Evolutionary conservation across 2,797 vertebrate species (phyloP).

Genomic region (Pseudochromis fuscus): DNA sequence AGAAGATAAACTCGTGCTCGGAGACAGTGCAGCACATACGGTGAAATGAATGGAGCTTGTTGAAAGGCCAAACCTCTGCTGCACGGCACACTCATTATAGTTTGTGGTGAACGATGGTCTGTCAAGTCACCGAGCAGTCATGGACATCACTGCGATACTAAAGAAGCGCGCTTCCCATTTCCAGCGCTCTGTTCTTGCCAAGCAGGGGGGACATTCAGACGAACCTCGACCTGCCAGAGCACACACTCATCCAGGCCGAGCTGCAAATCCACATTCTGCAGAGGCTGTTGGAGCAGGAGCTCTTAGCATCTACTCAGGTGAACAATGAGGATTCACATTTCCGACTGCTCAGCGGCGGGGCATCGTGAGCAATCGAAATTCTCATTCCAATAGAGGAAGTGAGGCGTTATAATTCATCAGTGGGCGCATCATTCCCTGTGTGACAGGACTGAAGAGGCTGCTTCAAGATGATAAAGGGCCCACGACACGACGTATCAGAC

Average conservation of each 20-base stretch:
- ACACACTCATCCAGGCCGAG: conserved; percentile 20
- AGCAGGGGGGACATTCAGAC: background rate
- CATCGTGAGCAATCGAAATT: conserved; percentile 13
- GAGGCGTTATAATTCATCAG: conserved; percentile 39
- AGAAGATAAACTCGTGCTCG: conserved; percentile 26
- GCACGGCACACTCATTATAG: conserved; percentile 38
- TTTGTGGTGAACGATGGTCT: conserved; percentile 40
- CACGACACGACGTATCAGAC: conserved; percentile 11
- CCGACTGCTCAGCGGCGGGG: conserved; percentile 28
- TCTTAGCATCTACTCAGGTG: conserved; percentile 12
- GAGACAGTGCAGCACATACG: conserved; percentile 49
- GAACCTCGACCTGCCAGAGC: conserved; percentile 25
- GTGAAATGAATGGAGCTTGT: conserved; percentile 34
- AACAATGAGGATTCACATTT: conserved; percentile 25
- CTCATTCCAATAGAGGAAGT: conserved; percentile 38
- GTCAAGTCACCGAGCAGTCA: conserved; percentile 24
- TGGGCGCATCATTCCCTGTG: conserved; percentile 25
- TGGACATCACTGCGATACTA: conserved; percentile 8
- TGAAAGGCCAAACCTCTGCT: conserved; percentile 49
- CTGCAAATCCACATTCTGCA: conserved; percentile 30
- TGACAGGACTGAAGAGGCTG: conserved; percentile 31
- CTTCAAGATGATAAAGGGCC: conserved; percentile 26
- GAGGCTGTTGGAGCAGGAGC: conserved; percentile 18
- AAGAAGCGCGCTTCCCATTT: conserved; percentile 37
- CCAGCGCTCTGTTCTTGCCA: conserved; percentile 31